Conservation (phyloP, 1,140 invertebrate species). For the Ephestia elutella region DNA sequence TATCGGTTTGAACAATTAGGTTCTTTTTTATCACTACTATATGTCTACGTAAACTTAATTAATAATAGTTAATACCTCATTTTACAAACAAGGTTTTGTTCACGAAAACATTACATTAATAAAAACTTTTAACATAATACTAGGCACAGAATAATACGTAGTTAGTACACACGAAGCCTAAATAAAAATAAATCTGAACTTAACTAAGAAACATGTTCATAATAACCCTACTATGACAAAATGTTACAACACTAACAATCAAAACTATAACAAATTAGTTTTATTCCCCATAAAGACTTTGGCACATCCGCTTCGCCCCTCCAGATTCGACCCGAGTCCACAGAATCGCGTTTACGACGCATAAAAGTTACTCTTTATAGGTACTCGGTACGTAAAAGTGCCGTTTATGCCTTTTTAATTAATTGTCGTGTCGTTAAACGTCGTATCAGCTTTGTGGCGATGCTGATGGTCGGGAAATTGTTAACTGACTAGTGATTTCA, state of each 20-base stretch:
- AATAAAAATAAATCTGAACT: no score
- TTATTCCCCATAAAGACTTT: conserved; percentile 1
- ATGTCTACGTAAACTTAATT: no score
- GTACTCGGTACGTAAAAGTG: conserved; percentile 69
- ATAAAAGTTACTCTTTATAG: conserved; percentile 76
- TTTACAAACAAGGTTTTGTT: no score
- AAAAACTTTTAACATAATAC: no score
- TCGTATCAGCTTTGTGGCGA: conserved; percentile 60
- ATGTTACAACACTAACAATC: neutral
- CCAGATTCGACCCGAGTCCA: conserved; percentile 54
- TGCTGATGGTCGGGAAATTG: conserved; percentile 55
- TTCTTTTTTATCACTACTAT: no score
- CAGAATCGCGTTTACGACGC: conserved; percentile 73
- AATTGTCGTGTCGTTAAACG: conserved; percentile 68
- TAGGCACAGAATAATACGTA: no score
- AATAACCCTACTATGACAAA: no score
- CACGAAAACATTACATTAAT: no score
- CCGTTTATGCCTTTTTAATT: conserved; percentile 74
- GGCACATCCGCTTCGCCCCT: conserved; percentile 1
- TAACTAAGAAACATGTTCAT: no score
- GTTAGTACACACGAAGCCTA: no score
- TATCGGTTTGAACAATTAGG: no score
- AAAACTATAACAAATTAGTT: conserved; percentile 4
- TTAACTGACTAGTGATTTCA: conserved; percentile 62
- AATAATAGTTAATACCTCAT: no score